Evolutionary conservation across 2,888 invertebrate genomes (phyloP).

Genomic region (Himalopsyche kuldschensis): DNA sequence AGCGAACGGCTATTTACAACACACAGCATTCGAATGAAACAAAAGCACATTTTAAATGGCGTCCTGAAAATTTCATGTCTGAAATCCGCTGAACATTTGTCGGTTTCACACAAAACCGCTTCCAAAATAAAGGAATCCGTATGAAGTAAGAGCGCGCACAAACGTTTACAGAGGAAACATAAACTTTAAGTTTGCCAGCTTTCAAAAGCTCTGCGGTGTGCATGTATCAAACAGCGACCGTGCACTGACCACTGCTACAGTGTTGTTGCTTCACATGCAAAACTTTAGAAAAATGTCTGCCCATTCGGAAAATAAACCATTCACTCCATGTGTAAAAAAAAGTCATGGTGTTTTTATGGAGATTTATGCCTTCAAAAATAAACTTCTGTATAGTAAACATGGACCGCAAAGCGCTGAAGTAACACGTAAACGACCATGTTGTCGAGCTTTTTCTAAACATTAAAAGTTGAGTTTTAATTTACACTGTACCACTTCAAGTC

Average conservation of each 20-base stretch:
- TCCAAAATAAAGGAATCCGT: neutral
- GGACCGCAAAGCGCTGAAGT: too few relatives aligned
- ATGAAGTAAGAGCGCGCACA: neutral
- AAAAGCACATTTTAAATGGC: neutral
- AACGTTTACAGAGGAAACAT: neutral
- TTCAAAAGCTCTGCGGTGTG: neutral
- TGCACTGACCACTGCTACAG: neutral
- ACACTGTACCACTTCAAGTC: too few relatives aligned
- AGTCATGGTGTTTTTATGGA: too few relatives aligned
- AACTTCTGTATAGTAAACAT: too few relatives aligned
- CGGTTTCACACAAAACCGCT: neutral
- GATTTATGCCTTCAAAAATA: too few relatives aligned
- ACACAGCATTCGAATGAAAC: neutral
- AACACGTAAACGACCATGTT: too few relatives aligned
- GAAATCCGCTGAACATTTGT: neutral
- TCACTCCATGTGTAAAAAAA: neutral
- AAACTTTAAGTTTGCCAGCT: constrained; percentile 1
- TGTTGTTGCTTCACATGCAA: neutral
- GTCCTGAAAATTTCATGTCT: neutral
- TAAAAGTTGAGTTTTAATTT: too few relatives aligned
- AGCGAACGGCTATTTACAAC: neutral
- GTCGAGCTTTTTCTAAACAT: too few relatives aligned
- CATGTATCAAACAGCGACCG: neutral
- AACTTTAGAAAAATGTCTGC: neutral
- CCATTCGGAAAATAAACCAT: neutral